These are phyloP conservation scores for Hydriomena furcata DNA, from an alignment of 2,888 invertebrate species.

Conservation along the genomic window DNA sequence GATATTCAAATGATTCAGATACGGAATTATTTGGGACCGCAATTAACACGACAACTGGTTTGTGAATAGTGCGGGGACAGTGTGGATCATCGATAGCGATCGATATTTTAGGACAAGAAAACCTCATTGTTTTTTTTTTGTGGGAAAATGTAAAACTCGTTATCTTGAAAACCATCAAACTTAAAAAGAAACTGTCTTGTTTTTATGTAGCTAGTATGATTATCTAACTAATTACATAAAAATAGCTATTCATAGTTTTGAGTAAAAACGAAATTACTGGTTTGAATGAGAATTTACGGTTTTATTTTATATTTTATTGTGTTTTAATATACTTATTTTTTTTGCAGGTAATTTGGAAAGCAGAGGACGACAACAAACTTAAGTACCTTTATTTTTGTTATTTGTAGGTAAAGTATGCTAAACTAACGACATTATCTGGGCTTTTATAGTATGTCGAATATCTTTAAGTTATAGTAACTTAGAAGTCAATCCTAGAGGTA, in stretches of 20 bases:
- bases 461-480: too few species aligned
- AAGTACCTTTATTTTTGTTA: slow-evolving; percentile 3
- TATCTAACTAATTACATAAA: too few species aligned
- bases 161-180: too few species aligned
- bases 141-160: too few species aligned
- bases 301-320: background rate
- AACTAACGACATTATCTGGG: background rate
- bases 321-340: background rate
- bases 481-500: too few species aligned
- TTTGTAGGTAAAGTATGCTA: background rate
- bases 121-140: background rate
- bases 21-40: slow-evolving; percentile 81
- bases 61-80: slow-evolving; percentile 53
- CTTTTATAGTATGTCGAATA: too few species aligned
- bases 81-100: slow-evolving; percentile 29
- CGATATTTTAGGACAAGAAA: too few species aligned
- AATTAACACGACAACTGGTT: slow-evolving; percentile 81
- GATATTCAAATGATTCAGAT: slow-evolving; percentile 80
- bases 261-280: too few species aligned
- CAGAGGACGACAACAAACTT: background rate
- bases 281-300: background rate
- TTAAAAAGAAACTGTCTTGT: too few species aligned
- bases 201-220: too few species aligned
- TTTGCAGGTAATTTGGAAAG: slow-evolving; percentile 20
- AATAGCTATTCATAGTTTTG: too few species aligned